Conservation (phyloP, 2,113 vertebrate species). For the Xenus cinereus region DNA sequence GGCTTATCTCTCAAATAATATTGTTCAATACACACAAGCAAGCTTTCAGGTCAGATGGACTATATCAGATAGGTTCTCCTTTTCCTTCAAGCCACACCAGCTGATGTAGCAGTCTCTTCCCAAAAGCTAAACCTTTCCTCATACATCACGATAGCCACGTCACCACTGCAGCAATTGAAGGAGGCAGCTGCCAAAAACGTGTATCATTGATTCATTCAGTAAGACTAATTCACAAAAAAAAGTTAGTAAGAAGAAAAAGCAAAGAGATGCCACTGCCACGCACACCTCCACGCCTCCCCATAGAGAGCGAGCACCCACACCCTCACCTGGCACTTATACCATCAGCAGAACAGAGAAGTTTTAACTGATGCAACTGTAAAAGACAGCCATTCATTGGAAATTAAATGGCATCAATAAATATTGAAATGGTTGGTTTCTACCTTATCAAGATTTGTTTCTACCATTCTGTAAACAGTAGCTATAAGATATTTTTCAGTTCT, state of each 20-base stretch:
- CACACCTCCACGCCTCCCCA: neutral
- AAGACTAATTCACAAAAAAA: neutral
- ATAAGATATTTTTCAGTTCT: neutral
- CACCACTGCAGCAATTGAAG: neutral
- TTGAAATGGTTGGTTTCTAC: neutral
- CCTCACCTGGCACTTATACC: neutral
- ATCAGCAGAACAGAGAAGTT: neutral
- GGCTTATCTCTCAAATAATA: neutral
- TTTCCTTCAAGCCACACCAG: neutral
- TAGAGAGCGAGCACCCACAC: rapidly evolving
- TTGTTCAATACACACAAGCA: neutral
- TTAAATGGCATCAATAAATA: neutral
- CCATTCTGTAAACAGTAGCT: neutral
- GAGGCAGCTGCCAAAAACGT: neutral
- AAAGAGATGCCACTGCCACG: neutral
- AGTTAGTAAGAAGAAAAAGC: neutral
- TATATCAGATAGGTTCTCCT: neutral
- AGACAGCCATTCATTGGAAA: neutral
- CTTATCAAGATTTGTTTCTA: neutral
- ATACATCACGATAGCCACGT: rapidly evolving
- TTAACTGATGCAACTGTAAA: neutral
- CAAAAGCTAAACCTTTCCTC: neutral
- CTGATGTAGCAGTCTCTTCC: neutral
- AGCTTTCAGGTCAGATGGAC: neutral
- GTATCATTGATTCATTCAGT: neutral